These are phyloP conservation scores for Ecliptopera silaceata DNA, from an alignment of 2,888 invertebrate species.

Conservation along the genomic window DNA sequence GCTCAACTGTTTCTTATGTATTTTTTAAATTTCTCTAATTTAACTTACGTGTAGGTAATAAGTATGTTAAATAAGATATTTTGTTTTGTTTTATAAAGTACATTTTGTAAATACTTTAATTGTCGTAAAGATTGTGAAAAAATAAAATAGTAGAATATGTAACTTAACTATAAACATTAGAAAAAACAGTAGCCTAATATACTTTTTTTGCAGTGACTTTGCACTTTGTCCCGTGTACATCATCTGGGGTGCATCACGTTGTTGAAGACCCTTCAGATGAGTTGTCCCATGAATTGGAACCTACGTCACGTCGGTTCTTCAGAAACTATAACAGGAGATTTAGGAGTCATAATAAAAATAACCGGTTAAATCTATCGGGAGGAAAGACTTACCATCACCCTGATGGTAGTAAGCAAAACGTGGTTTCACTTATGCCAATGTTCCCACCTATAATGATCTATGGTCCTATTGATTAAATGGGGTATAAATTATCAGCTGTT, in stretches of 20 bases:
- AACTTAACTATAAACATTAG: no score
- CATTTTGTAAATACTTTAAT: no score
- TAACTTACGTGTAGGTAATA: no score
- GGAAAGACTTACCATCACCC: neutral
- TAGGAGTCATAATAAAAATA: no score
- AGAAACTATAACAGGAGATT: neutral
- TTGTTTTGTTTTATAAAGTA: no score
- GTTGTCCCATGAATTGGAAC: neutral
- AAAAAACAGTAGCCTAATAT: no score
- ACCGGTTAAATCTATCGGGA: neutral
- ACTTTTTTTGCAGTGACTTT: constrained; percentile 2
- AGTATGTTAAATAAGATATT: no score
- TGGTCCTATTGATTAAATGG: neutral
- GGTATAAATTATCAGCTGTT: no score
- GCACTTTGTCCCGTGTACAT: neutral
- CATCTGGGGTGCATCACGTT: neutral
- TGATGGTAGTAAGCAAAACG: neutral
- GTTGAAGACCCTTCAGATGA: neutral
- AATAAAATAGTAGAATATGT: no score
- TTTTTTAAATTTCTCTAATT: no score
- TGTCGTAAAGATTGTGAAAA: no score
- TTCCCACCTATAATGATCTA: constrained; percentile 8
- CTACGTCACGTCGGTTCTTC: neutral
- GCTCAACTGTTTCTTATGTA: no score
- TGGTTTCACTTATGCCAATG: constrained; percentile 5